Evolutionary conservation across 2,797 vertebrate species (phyloP).

Genomic region (Telmatherina bonti): DNA sequence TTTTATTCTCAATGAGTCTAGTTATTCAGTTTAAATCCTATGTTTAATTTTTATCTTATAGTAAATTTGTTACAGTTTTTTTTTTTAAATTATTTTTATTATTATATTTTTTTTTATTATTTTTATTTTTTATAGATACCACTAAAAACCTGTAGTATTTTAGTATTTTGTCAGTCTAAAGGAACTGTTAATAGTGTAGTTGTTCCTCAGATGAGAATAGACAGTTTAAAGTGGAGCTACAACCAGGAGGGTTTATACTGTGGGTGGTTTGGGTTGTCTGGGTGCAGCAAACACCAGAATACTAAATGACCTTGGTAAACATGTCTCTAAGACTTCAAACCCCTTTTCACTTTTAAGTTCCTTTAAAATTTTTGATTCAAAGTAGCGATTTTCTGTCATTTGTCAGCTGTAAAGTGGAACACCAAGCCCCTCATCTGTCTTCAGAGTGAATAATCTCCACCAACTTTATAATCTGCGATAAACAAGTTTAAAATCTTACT

Average conservation of each 20-base stretch:
- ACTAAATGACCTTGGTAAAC: conserved; percentile 40
- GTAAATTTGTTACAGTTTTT: neutral
- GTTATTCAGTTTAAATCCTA: too few species aligned
- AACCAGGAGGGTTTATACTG: conserved; percentile 24
- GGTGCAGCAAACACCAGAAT: conserved; percentile 25
- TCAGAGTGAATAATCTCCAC: conserved; percentile 6
- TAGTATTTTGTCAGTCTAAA: conserved; percentile 8
- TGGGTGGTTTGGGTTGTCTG: conserved; percentile 45
- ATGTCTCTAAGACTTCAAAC: conserved; percentile 11
- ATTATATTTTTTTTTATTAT: too few species aligned
- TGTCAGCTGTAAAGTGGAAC: conserved; percentile 25
- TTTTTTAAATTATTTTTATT: too few species aligned
- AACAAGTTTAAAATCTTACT: conserved; percentile 5
- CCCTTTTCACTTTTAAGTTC: conserved; percentile 26
- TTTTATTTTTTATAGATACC: too few species aligned
- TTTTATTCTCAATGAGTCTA: too few species aligned
- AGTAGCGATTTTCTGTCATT: neutral
- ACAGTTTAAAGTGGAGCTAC: conserved; percentile 8
- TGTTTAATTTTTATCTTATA: neutral
- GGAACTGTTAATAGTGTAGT: neutral
- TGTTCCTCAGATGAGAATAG: conserved; percentile 8
- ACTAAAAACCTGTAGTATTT: neutral
- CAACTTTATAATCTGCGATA: neutral
- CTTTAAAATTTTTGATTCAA: conserved; percentile 16
- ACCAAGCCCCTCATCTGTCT: neutral